Percentiles rank a stretch among this genome's conserved stretches.
phyloP scores from a whole-genome alignment of 2,113 vertebrate species.

The Pleuronectes platessa region DNA sequence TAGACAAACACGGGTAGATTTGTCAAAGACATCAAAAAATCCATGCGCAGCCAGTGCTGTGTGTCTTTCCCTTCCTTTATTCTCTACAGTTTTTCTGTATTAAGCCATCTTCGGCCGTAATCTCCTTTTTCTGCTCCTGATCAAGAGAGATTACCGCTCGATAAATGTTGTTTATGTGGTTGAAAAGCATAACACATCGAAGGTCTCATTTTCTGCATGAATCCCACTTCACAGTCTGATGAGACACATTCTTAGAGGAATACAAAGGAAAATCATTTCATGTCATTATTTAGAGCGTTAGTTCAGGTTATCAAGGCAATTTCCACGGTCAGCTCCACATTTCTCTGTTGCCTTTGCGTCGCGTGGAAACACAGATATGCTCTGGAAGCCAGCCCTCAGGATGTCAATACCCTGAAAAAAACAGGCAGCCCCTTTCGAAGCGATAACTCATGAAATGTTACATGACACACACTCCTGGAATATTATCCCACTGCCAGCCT shows the following conservation, averaged over 20 bases:
- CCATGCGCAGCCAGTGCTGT: conserved; percentile 33
- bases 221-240: conserved; percentile 70
- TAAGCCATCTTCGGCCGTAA: conserved; percentile 75
- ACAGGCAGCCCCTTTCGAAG: conserved; percentile 74
- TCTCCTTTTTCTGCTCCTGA: conserved; percentile 75
- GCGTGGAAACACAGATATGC: conserved; percentile 67
- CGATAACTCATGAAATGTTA: conserved; percentile 84
- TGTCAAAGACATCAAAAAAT: conserved; percentile 73
- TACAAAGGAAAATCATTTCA: conserved; percentile 76
- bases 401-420: conserved; percentile 70
- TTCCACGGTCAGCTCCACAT: conserved; percentile 73
- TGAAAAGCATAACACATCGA: conserved; percentile 69
- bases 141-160: conserved; percentile 78
- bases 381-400: conserved; percentile 56
- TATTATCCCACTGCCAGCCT: conserved; percentile 82
- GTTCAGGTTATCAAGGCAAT: conserved; percentile 79
- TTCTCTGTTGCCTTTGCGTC: conserved; percentile 63
- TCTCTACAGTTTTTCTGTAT: conserved; percentile 61
- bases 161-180: conserved; percentile 76
- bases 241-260: conserved; percentile 69
- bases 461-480: conserved; percentile 84
- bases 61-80: conserved; percentile 48
- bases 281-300: conserved; percentile 78
- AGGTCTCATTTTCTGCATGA: conserved; percentile 73
- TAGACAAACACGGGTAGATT: conserved; percentile 74